Evolutionary conservation across 2,113 vertebrate species (phyloP), one percentile per base, ranked within the genome.

Genomic region (Acanthochromis polyacanthus): DNA sequence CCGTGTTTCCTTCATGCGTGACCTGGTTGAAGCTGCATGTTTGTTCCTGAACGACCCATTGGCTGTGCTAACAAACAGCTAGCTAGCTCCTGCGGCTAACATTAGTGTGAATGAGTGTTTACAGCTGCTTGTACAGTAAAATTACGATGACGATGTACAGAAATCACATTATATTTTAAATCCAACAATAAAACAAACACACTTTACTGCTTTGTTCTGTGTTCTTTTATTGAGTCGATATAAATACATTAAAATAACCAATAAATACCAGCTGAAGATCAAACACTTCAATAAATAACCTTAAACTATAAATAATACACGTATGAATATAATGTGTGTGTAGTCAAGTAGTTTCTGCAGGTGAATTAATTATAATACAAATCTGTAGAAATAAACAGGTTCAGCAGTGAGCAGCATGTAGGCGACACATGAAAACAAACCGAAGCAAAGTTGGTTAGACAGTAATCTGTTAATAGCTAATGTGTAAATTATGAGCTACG

Each of bases 91-190:
- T 16, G 22, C 22, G 6, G 65, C 72, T 65, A 52, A 67, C 23
- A 4, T 46, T 57, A 78, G 59, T 51, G 5, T 16, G 51, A 17
- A 17, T 28, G 78, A 48, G 65, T 74, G 84, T 82, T 86, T 84
- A 82, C 84, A 82, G 79, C 75, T 67, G 56, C 74, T 25, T 25
- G 25, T 25, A 25, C 25, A 25, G 25, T 2, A 25, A 25, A 25
- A 25, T 25, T 2, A 25, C 38, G 69, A 81, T 56, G 57, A 78
- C 52, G 62, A 79, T 94, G 91, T 93, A 94, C 88, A 93, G 88
- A 95, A 92, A 93, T 91, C 79, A 81, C 88, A 72, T 85, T 92
- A 73, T 95, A 94, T 94, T 95, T 94, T 95, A 88, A 90, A 91
- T 55, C 46, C 17, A 57, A 85, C 16, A 91, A 87, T 80, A 81